Evolutionary conservation across 2,797 vertebrate species (phyloP).

Genomic region (Macropodus opercularis): DNA sequence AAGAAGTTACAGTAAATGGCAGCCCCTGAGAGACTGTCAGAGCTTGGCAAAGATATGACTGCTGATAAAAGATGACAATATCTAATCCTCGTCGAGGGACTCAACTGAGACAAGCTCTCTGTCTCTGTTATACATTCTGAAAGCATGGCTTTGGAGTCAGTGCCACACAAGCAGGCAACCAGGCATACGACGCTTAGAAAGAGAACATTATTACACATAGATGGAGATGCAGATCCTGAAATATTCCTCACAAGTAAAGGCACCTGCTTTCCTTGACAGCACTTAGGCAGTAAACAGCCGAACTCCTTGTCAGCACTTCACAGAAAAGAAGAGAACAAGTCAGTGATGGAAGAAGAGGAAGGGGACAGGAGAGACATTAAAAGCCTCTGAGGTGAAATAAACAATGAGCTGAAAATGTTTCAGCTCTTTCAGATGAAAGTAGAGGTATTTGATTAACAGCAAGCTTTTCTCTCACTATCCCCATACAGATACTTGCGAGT

Average conservation of each 20-base stretch:
- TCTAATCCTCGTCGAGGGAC: slow-evolving; percentile 64
- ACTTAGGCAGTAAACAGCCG: slow-evolving; percentile 18
- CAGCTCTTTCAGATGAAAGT: slow-evolving; percentile 29
- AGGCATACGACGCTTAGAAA: slow-evolving; percentile 33
- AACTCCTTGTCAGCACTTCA: slow-evolving; percentile 24
- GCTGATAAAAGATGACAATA: slow-evolving; percentile 72
- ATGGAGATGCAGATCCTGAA: slow-evolving; percentile 31
- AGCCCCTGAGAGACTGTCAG: slow-evolving; percentile 62
- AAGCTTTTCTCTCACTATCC: slow-evolving; percentile 1
- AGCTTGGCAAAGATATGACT: slow-evolving; percentile 53
- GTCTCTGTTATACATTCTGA: slow-evolving; percentile 45
- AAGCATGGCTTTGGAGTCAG: slow-evolving; percentile 31
- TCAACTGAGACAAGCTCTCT: slow-evolving; percentile 46
- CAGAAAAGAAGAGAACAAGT: neutral
- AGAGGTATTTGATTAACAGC: slow-evolving; percentile 6
- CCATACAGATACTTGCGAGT: slow-evolving; percentile 4
- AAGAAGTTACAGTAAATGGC: slow-evolving; percentile 54
- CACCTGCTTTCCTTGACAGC: slow-evolving; percentile 32
- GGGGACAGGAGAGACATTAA: slow-evolving; percentile 9
- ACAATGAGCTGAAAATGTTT: slow-evolving; percentile 28
- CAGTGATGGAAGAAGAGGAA: neutral
- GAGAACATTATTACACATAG: slow-evolving; percentile 26
- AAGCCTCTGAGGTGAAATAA: slow-evolving; percentile 31
- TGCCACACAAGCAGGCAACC: slow-evolving; percentile 30
- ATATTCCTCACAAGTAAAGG: slow-evolving; percentile 13